Conservation (phyloP, 2,797 vertebrate species). For the Parauchenoglanis ngamensis region DNA sequence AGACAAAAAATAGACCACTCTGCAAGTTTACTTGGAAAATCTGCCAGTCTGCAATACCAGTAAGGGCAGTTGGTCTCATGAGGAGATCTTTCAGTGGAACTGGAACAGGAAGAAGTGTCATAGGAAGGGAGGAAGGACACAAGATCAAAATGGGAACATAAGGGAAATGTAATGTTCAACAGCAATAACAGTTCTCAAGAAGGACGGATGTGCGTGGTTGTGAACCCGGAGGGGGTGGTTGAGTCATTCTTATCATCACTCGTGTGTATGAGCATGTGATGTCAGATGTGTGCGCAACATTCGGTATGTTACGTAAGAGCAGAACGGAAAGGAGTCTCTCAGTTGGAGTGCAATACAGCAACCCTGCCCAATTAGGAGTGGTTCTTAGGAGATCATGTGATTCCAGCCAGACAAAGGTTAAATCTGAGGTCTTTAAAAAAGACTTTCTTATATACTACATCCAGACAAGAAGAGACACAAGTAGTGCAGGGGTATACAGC, state of each 20-base stretch:
- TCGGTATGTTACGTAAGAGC: slow-evolving; percentile 17
- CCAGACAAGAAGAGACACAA: not conserved
- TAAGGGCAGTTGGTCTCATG: not conserved
- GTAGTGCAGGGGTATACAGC: not conserved
- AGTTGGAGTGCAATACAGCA: not conserved
- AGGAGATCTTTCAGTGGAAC: slow-evolving; percentile 12
- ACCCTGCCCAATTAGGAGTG: not conserved
- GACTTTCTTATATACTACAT: not conserved
- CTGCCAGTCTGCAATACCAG: not conserved
- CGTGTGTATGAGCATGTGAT: not conserved
- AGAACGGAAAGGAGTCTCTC: slow-evolving; percentile 27
- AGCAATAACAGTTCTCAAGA: slow-evolving; percentile 38
- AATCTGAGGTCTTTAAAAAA: not conserved
- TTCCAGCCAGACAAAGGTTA: not conserved
- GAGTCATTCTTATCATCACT: slow-evolving; percentile 37
- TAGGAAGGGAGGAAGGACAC: slow-evolving; percentile 38
- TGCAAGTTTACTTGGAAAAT: slow-evolving; percentile 23
- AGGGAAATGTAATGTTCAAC: slow-evolving; percentile 31
- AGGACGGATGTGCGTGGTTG: slow-evolving; percentile 17
- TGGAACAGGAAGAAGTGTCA: slow-evolving; percentile 43
- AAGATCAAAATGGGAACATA: slow-evolving; percentile 20
- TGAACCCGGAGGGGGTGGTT: not conserved
- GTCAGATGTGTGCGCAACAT: slow-evolving; percentile 25
- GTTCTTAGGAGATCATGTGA: not conserved
- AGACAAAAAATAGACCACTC: not conserved